Base-by-base conservation (phyloP, 2,113 vertebrate genomes). In the Eclectus roratus region DNA sequence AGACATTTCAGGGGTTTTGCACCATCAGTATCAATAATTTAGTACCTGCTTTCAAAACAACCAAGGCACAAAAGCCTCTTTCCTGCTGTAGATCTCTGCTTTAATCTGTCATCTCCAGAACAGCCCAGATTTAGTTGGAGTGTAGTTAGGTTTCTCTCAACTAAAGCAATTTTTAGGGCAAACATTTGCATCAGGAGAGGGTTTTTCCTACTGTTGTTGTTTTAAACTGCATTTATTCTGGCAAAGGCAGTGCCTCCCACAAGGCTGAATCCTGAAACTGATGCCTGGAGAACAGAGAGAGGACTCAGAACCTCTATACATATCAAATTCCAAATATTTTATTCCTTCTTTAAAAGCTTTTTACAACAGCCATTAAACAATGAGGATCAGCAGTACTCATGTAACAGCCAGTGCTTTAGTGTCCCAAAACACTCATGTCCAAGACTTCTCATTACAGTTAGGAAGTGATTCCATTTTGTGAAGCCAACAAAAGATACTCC, bases 381-480 rank as follows among this genome's bases (percentile, higher is more conserved):
- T 64, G 47, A 88, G 91, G 49, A 90, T 88, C 47, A 37, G 82
- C 78, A 91, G 44, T 29, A 47, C 82, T 95, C 17, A 27, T 76
- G 60, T 93, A 70, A 49, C 72, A 89, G 90, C 49, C 87, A 88
- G 74, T 24, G 74, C 80, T 95, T 85, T n/a, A 31, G 39, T 50
- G 63, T 52, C 85, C 92, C 93, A 37, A 89, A 84, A 74, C 0
- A 6, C 73, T 64, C 72, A 9, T 18, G 61, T 79, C 88, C 72
- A 88, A 60, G 88, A 52, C 52, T 44, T 61, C 77, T 86, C 52
- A 64, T 74, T 92, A 74, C 80, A 44, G 24, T 81, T 65, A 64
- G 94, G 91, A 93, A 96, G 91, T 81, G 78, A 93, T 95, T 96
- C 95, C 86, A 91, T 89, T 72, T 73, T 52, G n/a, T 63, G 58